Evolutionary conservation across 1,140 invertebrate genomes (phyloP), one percentile per base, ranked within the genome.

Genomic region (Holotrichia oblita): DNA sequence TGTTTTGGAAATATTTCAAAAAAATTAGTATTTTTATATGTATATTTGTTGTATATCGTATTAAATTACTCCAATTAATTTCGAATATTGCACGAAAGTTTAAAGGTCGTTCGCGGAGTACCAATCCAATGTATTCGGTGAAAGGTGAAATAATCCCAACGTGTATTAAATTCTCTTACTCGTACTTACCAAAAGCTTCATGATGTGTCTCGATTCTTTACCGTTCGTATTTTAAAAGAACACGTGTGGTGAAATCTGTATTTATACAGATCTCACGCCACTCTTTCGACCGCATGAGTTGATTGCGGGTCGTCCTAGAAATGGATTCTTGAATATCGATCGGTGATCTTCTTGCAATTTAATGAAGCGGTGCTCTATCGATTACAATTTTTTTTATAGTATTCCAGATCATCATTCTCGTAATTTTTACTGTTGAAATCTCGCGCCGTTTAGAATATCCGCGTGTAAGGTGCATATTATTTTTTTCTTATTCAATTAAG

Each of bases 121-220:
- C 34, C 40, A 34, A 61, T 17, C 20, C n/a, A 76, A 61, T 74
- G 20, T 34, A 61, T 34, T 76, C 76, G 81, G 81, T 82, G 82
- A 83, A 84, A 84, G 83, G 82, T 81, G 64, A 80, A 78, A 44
- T 76, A 77, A 44, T 69, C 22, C 61, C 22, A 22, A 34, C n/a
- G 73, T 61, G 77, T 12, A 27, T 24, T 10, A 27, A 69, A 24
- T 69, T 69, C 22, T 27, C 27, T 34, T 34, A 24, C 7, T 7
- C 22, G n/a, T 55, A 83, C 83, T 84, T 81, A 84, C 83, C 83
- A 83, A 83, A 82, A 81, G 79, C 81, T 80, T 83, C 83, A 84
- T 84, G 76, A 75, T 82, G 80, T 17, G 34, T 79, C 55, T 69
- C 22, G 42, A 41, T 73, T 40, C 75, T 76, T 17, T 27, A 40